These are phyloP conservation scores for Drosophila busckii DNA, from an alignment of 1,140 invertebrate species.

Conservation along the genomic window DNA sequence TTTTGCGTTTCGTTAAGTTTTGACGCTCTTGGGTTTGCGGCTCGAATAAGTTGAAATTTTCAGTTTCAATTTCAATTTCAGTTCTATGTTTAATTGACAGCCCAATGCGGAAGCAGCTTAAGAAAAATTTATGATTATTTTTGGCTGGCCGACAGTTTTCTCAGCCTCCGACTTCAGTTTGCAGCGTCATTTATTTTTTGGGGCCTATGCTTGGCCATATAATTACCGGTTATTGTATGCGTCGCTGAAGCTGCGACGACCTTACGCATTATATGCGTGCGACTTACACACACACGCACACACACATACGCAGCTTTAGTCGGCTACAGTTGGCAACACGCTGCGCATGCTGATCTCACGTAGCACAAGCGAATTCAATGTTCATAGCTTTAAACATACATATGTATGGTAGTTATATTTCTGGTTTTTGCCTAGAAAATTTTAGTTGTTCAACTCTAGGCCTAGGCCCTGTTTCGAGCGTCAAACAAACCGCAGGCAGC, in stretches of 20 bases:
- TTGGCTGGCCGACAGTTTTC: constrained; percentile 35
- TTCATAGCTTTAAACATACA: too few species aligned
- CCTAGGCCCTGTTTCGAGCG: constrained; percentile 34
- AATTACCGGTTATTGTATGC: constrained; percentile 75
- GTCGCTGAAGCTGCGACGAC: constrained; percentile 56
- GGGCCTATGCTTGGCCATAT: constrained; percentile 39
- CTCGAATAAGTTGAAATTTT: constrained; percentile 44
- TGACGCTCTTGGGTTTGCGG: constrained; percentile 31
- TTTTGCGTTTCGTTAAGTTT: constrained; percentile 25
- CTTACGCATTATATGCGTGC: constrained; percentile 72
- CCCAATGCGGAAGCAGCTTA: constrained; percentile 55
- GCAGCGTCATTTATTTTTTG: constrained; percentile 56
- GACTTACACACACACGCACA: constrained; percentile 25
- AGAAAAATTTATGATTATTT: constrained; percentile 57
- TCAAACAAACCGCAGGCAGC: constrained; percentile 43
- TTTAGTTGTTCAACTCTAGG: constrained; percentile 22
- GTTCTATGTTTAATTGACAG: constrained; percentile 21
- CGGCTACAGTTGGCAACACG: constrained; percentile 32
- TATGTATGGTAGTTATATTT: constrained; percentile 30
- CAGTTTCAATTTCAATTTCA: constrained; percentile 30
- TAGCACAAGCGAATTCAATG: too few species aligned
- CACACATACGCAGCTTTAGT: constrained; percentile 10
- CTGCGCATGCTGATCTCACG: constrained; percentile 64
- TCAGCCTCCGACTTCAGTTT: constrained; percentile 42
- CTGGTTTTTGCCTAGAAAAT: constrained; percentile 39